Base-by-base conservation (phyloP, 2,797 vertebrate species). In the Serranus cabrilla region DNA sequence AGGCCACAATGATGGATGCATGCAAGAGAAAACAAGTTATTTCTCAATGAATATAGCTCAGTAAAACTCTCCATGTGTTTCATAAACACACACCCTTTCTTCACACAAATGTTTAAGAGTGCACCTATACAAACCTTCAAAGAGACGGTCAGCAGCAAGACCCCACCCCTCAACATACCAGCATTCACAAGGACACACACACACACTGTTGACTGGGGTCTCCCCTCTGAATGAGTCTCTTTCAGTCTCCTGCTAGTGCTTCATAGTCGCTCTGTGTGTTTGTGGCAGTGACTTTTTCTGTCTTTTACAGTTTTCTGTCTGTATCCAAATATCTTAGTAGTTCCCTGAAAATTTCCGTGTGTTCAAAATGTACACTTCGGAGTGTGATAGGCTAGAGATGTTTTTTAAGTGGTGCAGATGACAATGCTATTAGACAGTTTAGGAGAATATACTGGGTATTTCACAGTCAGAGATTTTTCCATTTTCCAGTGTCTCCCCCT, bases 211-310 rank as follows among this genome's bases (percentile, higher is more conserved):
- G 51, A 72, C 56, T 27, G 70, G 64, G 83, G 63, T 57, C 55
- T 84, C 85, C 47, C 49, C 54, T 78, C 62, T 88, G 71, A 85
- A 85, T 81, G 52, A 84, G 73, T 55, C 80, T 52, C 90, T 91
- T 92, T 84, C 71, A 87, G 54, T 45, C 67, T 58, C 59, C 63
- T 27, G 21, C 40, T 34, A 11, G 47, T 25, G 67, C 80, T 47
- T 56, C 42, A 74, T 27, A 67, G 55, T 65, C 4, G 5, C 49
- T 49, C 52, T 64, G 65, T 68, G 62, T 73, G 56, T 73, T 80
- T 65, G 51, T 40, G 16, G 43, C 55, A 25, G 47, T 59, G 63
- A 12, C 54, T 31, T 69, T 83, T 71, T 57, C 23, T 67, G 62
- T 25, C 71, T 68, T 59, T 37, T 40, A 27, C 27, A 47, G 46